Base-by-base conservation (phyloP, 2,113 vertebrate genomes). In the Meles meles region DNA sequence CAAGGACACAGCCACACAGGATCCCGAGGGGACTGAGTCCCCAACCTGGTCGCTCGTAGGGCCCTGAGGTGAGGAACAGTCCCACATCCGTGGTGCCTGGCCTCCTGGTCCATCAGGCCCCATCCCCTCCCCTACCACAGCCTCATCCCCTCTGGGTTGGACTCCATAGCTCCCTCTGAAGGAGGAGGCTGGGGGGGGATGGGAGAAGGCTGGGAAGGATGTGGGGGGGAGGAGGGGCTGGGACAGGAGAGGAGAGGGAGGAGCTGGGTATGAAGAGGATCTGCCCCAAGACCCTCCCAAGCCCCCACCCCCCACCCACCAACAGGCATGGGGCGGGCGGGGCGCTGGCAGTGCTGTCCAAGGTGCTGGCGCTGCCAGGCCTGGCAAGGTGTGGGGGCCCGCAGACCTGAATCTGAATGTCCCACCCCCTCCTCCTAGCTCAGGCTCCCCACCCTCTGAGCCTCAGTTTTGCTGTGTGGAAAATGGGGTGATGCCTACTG, bases 321-420 rank as follows among this genome's bases (percentile, higher is more conserved):
- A 4, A 15, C 13, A 39, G 72, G 77, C 44, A 3, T 0, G 31
- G n/a, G n/a, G n/a, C n/a, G n/a, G 71, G 31, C 52, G 0, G 4
- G 9, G 25, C 2, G 0, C 17, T 21, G 42, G 25, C 0, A 76
- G 76, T 10, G 61, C 94, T 97, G 96, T 98, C 94, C 97, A 94
- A 89, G 95, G 96, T 96, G 47, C 97, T 87, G 34, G 25, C 55
- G 18, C 25, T 2, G 49, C 27, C 3, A 0, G 61, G 29, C 49
- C n/a, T 7, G 37, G 89, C 4, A 3, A 4, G 42, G 72, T 52
- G 49, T 0, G 10, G 74, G 52, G 0, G 2, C 67, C 7, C 17
- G 31, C 18, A 21, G 42, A 39, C 49, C 23, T 1, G 59, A 65
- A 25, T 86, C 96, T 86, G 65, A 63, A 49, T 21, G 90, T 42